Evolutionary conservation across 2,113 vertebrate genomes (phyloP), one percentile per base, ranked within the genome.

Genomic region (Chloroceryle aenea): DNA sequence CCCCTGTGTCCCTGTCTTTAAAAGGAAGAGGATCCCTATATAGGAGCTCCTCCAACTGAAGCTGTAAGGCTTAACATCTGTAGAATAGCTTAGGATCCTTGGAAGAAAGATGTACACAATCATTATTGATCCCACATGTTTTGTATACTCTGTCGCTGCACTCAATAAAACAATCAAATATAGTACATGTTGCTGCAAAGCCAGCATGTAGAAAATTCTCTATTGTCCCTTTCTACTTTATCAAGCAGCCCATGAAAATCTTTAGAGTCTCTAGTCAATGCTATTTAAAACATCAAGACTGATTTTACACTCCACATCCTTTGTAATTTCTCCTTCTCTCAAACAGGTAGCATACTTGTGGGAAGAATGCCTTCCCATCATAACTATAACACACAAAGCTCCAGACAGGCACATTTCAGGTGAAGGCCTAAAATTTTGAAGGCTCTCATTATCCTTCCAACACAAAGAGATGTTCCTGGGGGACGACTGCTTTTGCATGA

Each of bases 61-160:
- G 32, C 38, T 73, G 36, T 40, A 50, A 63, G 47, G 18, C 43
- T 88, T 53, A n/a, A 8, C 55, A 29, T 40, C 85, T 93, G 59
- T 61, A 52, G 34, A 90, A 85, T 38, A 94, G 62, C 55, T 76
- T 77, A 42, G 45, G 47, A 86, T 93, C 72, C 83, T 88, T 53
- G 52, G 75, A 77, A 90, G 71, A 94, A 94, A 72, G n/a, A 78
- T 30, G 25, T 48, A 88, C 5, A 3, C 93, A 95, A 93, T 19
- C 43, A 81, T 84, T 95, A 96, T 95, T 93, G 95, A 92, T 93
- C 75, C 72, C 76, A 93, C 86, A 90, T 75, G 92, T 94, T 96
- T 94, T 95, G 72, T 91, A 91, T 67, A 95, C 50, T 90, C 48
- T 71, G 55, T 58, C 84, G 58, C 68, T 80, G 87, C 68, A 83